These are phyloP conservation scores for Eupithecia centaureata DNA, from an alignment of 2,888 invertebrate genomes.

Conservation along the genomic window DNA sequence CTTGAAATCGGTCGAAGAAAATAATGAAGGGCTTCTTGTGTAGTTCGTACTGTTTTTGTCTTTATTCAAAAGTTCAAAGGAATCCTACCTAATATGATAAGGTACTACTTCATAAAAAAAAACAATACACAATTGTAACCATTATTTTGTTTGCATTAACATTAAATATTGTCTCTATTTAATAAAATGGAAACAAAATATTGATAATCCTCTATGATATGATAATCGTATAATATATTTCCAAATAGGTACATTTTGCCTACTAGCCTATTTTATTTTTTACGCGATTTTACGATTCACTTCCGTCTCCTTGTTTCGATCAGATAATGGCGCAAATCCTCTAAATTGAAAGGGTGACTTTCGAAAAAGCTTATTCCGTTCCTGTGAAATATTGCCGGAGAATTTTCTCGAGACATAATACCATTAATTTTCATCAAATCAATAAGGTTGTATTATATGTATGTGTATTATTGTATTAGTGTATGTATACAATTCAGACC, in stretches of 20 bases:
- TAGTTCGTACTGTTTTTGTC: no score
- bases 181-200: not conserved
- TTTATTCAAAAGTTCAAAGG: no score
- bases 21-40: not conserved
- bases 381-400: conserved; percentile 27
- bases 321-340: conserved; percentile 33
- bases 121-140: no score
- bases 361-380: conserved; percentile 37
- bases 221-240: not conserved
- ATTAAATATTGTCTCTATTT: not conserved
- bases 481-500: no score
- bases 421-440: conserved; percentile 14
- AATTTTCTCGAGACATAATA: conserved; percentile 27
- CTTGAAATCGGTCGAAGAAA: no score
- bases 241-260: not conserved
- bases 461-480: no score
- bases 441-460: no score
- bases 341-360: conserved; percentile 42
- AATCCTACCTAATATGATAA: no score
- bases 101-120: no score
- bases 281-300: not conserved
- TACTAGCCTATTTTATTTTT: not conserved
- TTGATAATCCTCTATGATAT: not conserved
- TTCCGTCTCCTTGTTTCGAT: conserved; percentile 15
- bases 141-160: not conserved